Evolutionary conservation across 2,888 invertebrate genomes (phyloP).

Genomic region (Dasysyrphus albostriatus): DNA sequence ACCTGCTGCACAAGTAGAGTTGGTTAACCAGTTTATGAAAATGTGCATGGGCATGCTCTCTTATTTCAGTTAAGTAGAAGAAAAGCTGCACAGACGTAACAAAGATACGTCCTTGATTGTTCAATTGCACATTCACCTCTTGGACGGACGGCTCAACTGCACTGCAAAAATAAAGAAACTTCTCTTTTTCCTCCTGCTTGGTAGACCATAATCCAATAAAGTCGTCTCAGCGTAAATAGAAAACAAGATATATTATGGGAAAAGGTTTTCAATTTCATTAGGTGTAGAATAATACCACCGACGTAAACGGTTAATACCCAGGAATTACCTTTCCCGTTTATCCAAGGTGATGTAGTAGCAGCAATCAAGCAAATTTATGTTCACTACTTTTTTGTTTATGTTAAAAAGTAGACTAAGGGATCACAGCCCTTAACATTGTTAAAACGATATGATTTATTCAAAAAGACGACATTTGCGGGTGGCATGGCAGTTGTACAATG

Average conservation of each 20-base stretch:
- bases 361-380: neutral
- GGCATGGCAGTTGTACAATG: too few species aligned
- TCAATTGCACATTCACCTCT: conserved; percentile 33
- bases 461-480: too few species aligned
- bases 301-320: conserved; percentile 12
- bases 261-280: conserved; percentile 37
- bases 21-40: conserved; percentile 33
- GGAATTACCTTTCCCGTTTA: conserved; percentile 27
- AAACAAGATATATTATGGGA: conserved; percentile 1
- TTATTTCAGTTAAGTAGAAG: conserved; percentile 19
- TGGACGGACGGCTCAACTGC: neutral
- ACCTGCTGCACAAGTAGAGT: conserved; percentile 15
- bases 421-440: too few species aligned
- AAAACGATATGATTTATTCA: too few species aligned
- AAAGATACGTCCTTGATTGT: conserved; percentile 41
- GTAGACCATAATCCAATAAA: conserved; percentile 42
- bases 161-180: conserved; percentile 2
- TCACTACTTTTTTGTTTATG: too few species aligned
- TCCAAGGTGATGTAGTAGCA: neutral
- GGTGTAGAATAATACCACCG: conserved; percentile 31
- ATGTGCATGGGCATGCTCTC: conserved; percentile 36
- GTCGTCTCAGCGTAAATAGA: neutral
- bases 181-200: conserved; percentile 1
- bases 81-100: conserved; percentile 19
- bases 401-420: too few species aligned